A percentile compares a stretch with the other conserved stretches of the same genome.
These are phyloP conservation scores for Amphiura filiformis DNA, from an alignment of 35 echinoderm and acorn worm genomes.

Conservation along the genomic window DNA sequence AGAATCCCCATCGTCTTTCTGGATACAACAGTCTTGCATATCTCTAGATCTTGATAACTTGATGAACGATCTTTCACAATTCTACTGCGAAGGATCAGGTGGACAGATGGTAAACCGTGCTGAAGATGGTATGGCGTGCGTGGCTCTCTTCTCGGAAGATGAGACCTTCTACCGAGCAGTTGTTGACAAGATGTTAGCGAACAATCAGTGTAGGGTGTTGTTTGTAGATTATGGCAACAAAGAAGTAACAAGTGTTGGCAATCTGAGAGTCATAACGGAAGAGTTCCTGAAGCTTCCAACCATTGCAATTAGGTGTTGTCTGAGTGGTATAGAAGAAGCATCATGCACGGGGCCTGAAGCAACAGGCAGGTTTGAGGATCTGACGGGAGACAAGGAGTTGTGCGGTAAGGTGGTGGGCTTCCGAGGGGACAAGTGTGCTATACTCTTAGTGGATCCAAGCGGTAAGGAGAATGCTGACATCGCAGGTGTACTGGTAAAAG, in stretches of 20 bases:
- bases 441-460: conserved; percentile 72
- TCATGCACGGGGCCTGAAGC: conserved; percentile 32
- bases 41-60: conserved; percentile 64
- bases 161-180: conserved; percentile 53
- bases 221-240: conserved; percentile 92
- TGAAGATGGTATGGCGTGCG: conserved; percentile 55
- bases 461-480: conserved; percentile 74
- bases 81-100: conserved; percentile 14
- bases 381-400: conserved; percentile 60
- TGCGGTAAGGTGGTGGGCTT: conserved; percentile 62
- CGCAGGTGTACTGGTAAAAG: conserved; percentile 64
- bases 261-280: conserved; percentile 32
- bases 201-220: conserved; percentile 50
- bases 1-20: conserved; percentile 55
- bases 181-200: conserved; percentile 33
- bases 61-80: conserved; percentile 60
- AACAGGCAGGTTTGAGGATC: conserved; percentile 60
- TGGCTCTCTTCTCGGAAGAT: conserved; percentile 79
- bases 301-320: conserved; percentile 62
- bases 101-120: background rate
- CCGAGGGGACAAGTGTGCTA: conserved; percentile 45
- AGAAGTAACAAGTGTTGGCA: conserved; percentile 35
- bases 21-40: conserved; percentile 71
- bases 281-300: conserved; percentile 63
- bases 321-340: conserved; percentile 59